Base-by-base conservation (phyloP, 1,140 invertebrate genomes). In the Saxidomus purpurata region DNA sequence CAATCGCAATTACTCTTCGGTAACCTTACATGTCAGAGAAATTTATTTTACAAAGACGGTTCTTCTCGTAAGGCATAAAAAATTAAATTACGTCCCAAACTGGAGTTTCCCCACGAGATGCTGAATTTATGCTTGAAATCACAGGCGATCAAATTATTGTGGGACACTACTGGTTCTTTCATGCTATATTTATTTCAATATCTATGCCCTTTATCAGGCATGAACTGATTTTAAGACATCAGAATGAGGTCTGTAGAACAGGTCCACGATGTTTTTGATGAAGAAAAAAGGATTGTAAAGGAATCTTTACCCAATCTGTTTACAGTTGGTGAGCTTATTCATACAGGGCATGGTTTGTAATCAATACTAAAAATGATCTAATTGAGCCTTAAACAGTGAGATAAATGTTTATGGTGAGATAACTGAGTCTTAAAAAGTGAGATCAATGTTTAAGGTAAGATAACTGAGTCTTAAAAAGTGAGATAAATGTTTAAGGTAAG, bases 81-180 rank as follows among this genome's bases (percentile, higher is more conserved):
- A 34, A 52, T 79, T 79, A 22, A 79, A 79, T 79, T 79, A 79
- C 47, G 47, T 22, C 47, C 28, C 47, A 55, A 79, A 79, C 43
- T 31, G 9, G 28, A 28, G 47, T 9, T 52, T 79, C 47, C 76
- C 76, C 49, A 31, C 15, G 22, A 38, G 49, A 52, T 79, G 25
- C 13, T 22, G 47, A 79, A 49, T 79, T 79, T 55, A 55, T 79
- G 49, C 76, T 79, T 25, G 49, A 25, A 52, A 52, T 79, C 76
- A 15, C 28, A 9, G 19, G 76, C 55, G 49, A 79, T 79, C 47
- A 79, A 79, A 79, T 79, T 79, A 79, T 79, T 79, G 11, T 40
- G 67, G 15, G 38, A 38, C 34, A 38, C 59, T 15, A 9, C n/a
- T 63, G 25, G 25, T 28, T 63, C 59, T 63, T 28, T 63, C n/a